Conservation (phyloP, 2,888 invertebrate species). For the Melanostoma mellinum region DNA sequence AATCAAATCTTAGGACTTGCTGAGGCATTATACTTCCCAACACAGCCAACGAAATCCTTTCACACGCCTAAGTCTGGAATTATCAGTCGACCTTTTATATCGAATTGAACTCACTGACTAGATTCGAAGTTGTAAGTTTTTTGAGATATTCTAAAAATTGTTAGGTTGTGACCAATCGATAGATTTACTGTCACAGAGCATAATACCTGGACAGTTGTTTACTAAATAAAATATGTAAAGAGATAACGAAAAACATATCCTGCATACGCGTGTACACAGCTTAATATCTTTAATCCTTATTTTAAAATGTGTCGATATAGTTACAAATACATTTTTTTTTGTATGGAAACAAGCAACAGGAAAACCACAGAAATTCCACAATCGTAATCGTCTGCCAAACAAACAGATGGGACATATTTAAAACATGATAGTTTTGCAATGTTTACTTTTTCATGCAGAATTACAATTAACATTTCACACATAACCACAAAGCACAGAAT, state of each 20-base stretch:
- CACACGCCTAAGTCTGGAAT: no score
- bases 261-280: no score
- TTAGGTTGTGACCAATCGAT: no score
- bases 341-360: constrained; percentile 39
- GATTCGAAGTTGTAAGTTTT: no score
- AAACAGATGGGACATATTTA: constrained; percentile 30
- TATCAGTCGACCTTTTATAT: no score
- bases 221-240: neutral
- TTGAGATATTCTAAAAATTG: no score
- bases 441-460: constrained; percentile 38
- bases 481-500: constrained; percentile 32
- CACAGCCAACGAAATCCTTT: no score
- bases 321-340: constrained; percentile 6
- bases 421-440: constrained; percentile 30
- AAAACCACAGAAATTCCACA: constrained; percentile 44
- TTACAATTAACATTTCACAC: constrained; percentile 39
- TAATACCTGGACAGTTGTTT: neutral
- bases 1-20: no score
- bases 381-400: constrained; percentile 21
- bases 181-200: no score
- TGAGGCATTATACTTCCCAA: no score
- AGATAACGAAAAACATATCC: neutral
- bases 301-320: constrained; percentile 12
- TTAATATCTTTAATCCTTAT: constrained; percentile 23
- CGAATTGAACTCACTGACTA: no score